A percentile compares a stretch with the other conserved stretches of the same genome.
Conservation (phyloP, 92 coral and sea anemone genomes). For the Epizoanthus scotinus region DNA sequence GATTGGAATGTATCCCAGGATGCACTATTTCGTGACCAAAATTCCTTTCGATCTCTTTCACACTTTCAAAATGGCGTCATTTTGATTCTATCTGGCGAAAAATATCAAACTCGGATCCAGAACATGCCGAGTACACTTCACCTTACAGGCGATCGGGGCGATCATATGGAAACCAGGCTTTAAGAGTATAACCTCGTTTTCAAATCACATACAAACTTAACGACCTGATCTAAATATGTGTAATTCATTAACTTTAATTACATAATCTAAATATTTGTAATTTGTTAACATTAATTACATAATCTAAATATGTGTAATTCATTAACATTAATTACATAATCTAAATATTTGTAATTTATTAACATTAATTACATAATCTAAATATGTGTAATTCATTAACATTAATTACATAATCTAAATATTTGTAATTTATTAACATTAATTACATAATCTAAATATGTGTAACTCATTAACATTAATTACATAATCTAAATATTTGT, state of each 20-base stretch:
- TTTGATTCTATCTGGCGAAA: too few species aligned
- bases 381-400: neutral
- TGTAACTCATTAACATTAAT: neutral
- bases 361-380: neutral
- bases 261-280: neutral
- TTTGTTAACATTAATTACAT: neutral
- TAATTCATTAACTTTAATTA: neutral
- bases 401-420: neutral
- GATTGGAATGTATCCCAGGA: too few species aligned
- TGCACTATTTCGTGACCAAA: too few species aligned
- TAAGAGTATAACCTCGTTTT: too few species aligned
- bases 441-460: neutral
- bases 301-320: neutral
- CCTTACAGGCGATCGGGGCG: too few species aligned
- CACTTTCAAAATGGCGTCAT: too few species aligned
- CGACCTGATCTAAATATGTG: neutral
- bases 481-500: neutral
- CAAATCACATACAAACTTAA: neutral
- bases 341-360: neutral
- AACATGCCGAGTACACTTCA: too few species aligned
- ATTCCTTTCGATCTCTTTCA: too few species aligned
- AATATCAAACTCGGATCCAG: too few species aligned
- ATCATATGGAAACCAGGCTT: too few species aligned
- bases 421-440: neutral
- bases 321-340: neutral